These are phyloP conservation scores for Schlechtendalia chinensis DNA, from an alignment of 1,140 invertebrate species.

Conservation along the genomic window DNA sequence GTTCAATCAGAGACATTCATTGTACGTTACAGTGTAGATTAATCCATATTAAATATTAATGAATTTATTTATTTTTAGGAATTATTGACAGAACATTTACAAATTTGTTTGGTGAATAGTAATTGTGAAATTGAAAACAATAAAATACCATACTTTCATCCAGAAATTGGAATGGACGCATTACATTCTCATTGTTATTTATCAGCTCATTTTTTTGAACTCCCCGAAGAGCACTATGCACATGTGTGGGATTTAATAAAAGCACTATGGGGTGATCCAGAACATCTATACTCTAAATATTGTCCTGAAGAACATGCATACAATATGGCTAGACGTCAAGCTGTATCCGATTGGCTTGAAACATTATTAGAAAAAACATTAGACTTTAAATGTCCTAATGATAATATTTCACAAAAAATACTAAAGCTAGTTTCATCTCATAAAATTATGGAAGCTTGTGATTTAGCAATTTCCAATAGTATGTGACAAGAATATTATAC, in stretches of 20 bases:
- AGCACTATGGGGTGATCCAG: constrained; percentile 46
- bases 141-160: constrained; percentile 57
- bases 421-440: constrained; percentile 56
- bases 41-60: neutral
- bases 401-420: constrained; percentile 46
- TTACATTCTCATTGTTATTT: constrained; percentile 60
- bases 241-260: constrained; percentile 48
- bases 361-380: constrained; percentile 56
- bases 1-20: constrained; percentile 53
- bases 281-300: constrained; percentile 54
- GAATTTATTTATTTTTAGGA: constrained; percentile 52
- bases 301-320: constrained; percentile 51
- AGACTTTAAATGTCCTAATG: constrained; percentile 55
- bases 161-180: constrained; percentile 56
- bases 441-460: constrained; percentile 58
- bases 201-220: constrained; percentile 53
- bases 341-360: constrained; percentile 65
- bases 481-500: neutral
- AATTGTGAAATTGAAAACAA: constrained; percentile 58
- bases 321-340: constrained; percentile 62
- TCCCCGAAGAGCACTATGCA: constrained; percentile 36
- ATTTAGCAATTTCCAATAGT: constrained; percentile 54
- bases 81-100: constrained; percentile 59
- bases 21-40: constrained; percentile 51
- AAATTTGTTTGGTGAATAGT: constrained; percentile 58